A percentile compares a stretch with the other conserved stretches of the same genome.
Evolutionary conservation across 1,140 invertebrate species (phyloP).

Genomic region (Glomeris maerens): DNA sequence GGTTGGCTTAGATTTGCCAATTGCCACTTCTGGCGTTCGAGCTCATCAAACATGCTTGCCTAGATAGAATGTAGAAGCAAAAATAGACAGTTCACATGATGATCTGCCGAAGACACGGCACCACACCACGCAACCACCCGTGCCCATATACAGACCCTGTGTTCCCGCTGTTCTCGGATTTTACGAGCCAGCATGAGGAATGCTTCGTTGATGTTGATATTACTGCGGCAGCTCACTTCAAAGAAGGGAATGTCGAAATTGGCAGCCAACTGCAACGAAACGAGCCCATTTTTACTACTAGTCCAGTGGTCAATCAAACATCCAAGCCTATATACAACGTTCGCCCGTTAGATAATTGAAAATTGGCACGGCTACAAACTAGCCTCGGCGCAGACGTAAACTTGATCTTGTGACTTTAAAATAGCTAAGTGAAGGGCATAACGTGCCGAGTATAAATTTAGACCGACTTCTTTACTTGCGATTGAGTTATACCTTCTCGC

Average conservation of each 20-base stretch:
- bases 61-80: constrained; percentile 9
- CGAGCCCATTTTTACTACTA: constrained; percentile 7
- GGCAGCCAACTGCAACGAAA: constrained; percentile 56
- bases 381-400: too few species aligned
- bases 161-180: constrained; percentile 61
- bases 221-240: constrained; percentile 79
- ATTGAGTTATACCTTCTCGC: constrained; percentile 47
- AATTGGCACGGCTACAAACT: too few species aligned
- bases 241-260: constrained; percentile 84
- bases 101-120: background rate
- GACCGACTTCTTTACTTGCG: background rate
- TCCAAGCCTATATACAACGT: too few species aligned
- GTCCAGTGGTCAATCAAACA: too few species aligned
- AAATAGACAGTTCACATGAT: background rate
- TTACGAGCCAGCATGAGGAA: constrained; percentile 64
- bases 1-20: constrained; percentile 15
- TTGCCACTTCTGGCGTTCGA: constrained; percentile 16
- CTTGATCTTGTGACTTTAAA: too few species aligned
- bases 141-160: constrained; percentile 39
- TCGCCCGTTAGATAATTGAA: too few species aligned
- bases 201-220: constrained; percentile 76
- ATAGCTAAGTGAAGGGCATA: too few species aligned
- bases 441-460: too few species aligned
- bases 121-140: background rate
- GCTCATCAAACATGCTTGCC: constrained; percentile 20